Evolutionary conservation across 2,797 vertebrate genomes (phyloP), one percentile per base, ranked within the genome.

Genomic region (Anguilla marmorata): DNA sequence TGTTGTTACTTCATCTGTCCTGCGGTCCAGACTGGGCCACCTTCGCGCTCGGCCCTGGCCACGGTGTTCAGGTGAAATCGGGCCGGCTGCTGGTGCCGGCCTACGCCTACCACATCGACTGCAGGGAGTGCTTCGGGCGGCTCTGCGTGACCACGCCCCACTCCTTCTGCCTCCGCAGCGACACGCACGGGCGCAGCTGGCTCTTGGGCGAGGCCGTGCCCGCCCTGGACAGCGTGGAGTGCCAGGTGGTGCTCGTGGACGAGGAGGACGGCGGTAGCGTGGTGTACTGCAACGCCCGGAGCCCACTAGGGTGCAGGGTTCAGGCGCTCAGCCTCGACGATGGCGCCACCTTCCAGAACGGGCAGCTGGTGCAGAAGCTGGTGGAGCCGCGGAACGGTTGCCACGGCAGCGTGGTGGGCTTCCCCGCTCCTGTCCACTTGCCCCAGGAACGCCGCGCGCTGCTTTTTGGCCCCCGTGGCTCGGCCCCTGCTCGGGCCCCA

Each of bases 231-330:
- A 97, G 97, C 0, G 96, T 98, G 19, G 98, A 99, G 94, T 99
- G 98, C 94, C 98, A 99, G 94, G 91, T 99, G 94, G 98, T 97
- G 45, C 97, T 95, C 0, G 97, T 99, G 92, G 97, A 98, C 0
- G 94, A 97, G 27, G 97, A 98, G 87, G 96, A 95, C 0, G 97
- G 98, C 0, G 95, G 94, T 27, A 96, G 96, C 0, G 60, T 98
- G 21, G 92, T 99, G 89, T 99, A 99, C 93, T 98, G 97, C 88
- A 99, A 99, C 0, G 97, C 98, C 0, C 96, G 98, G 91, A 99
- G 98, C 89, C 94, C 96, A 0, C 90, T 98, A 45, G 98, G 97
- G 0, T 97, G 93, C 94, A 94, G 98, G 9, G 97, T 99, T 0
- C 98, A 99, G 94, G 97, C 98, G 0, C 93, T 99, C 33, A 99